Evolutionary conservation across 2,888 invertebrate genomes (phyloP), one percentile per base, ranked within the genome.

Genomic region (Drosophila anomalata): DNA sequence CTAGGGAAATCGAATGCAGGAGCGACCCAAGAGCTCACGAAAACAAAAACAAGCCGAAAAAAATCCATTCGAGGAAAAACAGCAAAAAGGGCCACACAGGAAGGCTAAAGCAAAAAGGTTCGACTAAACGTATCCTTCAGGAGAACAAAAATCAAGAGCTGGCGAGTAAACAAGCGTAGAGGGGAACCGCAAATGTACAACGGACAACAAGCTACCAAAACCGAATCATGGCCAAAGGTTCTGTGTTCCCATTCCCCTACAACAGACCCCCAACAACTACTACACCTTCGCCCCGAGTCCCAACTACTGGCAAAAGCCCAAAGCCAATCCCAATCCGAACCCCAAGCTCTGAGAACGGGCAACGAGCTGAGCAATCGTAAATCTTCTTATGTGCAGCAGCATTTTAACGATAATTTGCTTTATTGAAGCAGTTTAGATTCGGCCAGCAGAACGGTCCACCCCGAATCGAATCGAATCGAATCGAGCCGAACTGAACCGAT

Each of bases 391-490:
- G 78, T 86, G 88, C 78, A 81, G 81, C 79, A 87, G 78, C 83
- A 79, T 89, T 87, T 89, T 85, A 88, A 87, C 80, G 86, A 88
- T 79, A 78, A 83, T 89, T 89, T 87, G 88, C 87, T 87, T 89
- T 87, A 87, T 86, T 88, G 86, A 71, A 88, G 74, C 82, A 78
- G 81, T 87, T 89, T 86, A 81, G 88, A 87, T 89, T 87, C 77
- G 84, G 77, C 56, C 79, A 74, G 79, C 67, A 73, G 57, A 80
- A 69, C 76, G 74, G 66, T 51, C 67, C 57, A 53, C 66, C 72
- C 47, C 58, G 68, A 48, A 26, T 22, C 44, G 44, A 44, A 22
- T 22, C 58, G 68, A 48, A 26, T 22, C 44, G 44, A 44, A 22
- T 22, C 41, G 41, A 17, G 8, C 22, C 22, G 44, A 44, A 22